Evolutionary conservation across 2,113 vertebrate genomes (phyloP).

Genomic region (Gallinago paraguaiae): DNA sequence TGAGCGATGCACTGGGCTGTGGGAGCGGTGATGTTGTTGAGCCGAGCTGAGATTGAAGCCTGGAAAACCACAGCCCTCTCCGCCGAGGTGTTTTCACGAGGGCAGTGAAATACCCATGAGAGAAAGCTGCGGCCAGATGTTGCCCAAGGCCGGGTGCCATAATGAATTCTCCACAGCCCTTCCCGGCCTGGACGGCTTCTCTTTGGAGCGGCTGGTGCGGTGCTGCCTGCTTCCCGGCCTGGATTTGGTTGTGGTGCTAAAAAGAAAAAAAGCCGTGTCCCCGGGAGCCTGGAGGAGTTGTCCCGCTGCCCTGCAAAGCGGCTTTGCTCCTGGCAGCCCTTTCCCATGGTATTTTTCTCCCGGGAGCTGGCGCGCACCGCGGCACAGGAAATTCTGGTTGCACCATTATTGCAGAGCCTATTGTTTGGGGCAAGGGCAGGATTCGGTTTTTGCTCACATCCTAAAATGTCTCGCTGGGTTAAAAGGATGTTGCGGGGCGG

Average conservation of each 20-base stretch:
- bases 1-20: rapidly evolving
- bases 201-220: background rate
- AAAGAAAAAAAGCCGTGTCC: background rate
- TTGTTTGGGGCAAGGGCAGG: conserved; percentile 39
- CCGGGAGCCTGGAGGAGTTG: background rate
- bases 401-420: conserved; percentile 11
- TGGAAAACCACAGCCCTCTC: background rate
- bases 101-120: background rate
- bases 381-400: conserved; percentile 49
- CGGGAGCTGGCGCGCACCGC: background rate
- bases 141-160: background rate
- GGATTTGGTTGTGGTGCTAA: background rate
- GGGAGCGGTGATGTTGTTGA: rapidly evolving
- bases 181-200: background rate
- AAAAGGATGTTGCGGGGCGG: background rate
- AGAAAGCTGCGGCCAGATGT: background rate
- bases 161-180: background rate
- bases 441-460: background rate
- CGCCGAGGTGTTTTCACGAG: rapidly evolving
- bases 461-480: background rate
- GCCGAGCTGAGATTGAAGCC: background rate
- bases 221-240: background rate
- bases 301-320: rapidly evolving
- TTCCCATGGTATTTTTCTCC: conserved; percentile 22
- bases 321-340: background rate